Percentiles rank a stretch among this genome's conserved stretches.
Evolutionary conservation across 2,888 invertebrate genomes (phyloP).

Genomic region (Therioaphis trifolii): DNA sequence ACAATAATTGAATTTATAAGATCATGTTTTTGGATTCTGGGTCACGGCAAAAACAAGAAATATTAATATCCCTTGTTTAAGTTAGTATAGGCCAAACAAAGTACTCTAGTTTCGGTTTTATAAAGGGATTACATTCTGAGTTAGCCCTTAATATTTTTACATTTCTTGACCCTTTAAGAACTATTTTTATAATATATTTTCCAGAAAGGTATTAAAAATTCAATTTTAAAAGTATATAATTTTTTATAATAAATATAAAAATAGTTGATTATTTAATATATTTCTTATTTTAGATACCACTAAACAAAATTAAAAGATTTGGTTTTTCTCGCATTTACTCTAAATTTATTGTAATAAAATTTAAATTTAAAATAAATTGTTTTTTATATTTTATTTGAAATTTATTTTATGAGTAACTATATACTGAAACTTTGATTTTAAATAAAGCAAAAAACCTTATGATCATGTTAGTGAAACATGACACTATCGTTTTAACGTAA

Average conservation of each 20-base stretch:
- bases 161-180: slow-evolving; percentile 5
- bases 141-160: slow-evolving; percentile 13
- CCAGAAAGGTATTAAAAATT: no score
- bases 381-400: neutral
- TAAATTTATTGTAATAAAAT: no score
- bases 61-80: slow-evolving; percentile 56
- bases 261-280: no score
- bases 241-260: neutral
- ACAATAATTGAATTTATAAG: slow-evolving; percentile 25
- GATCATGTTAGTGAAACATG: neutral
- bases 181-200: neutral
- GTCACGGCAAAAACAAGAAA: slow-evolving; percentile 22
- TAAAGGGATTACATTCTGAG: neutral
- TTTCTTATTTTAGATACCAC: no score
- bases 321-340: no score
- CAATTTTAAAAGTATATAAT: neutral
- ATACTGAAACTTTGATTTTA: neutral
- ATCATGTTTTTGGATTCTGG: neutral
- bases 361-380: neutral
- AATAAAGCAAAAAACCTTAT: neutral
- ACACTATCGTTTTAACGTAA: slow-evolving; percentile 1
- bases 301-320: neutral
- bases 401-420: neutral
- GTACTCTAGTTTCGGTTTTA: slow-evolving; percentile 33
- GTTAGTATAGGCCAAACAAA: slow-evolving; percentile 58